Evolutionary conservation across 2,113 vertebrate genomes (phyloP), one percentile per base, ranked within the genome.

Genomic region (Engraulis encrasicolus): DNA sequence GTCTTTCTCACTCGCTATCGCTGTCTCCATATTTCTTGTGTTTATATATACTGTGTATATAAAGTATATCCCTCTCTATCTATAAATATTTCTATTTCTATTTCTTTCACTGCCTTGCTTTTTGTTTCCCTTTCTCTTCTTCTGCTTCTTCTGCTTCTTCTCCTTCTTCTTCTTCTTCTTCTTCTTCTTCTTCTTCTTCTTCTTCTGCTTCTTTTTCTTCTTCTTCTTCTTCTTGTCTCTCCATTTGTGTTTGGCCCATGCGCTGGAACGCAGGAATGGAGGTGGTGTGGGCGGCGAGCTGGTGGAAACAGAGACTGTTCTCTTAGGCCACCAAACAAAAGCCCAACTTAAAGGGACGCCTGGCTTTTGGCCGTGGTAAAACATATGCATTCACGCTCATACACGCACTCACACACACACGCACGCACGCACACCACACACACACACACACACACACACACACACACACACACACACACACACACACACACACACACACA

Each of bases 241-340:
- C 81, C 83, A 34, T 80, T 54, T 36, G 31, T 81, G 78, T 36
- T 84, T 71, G 82, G 84, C 87, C 81, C 88, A 34, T 81, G 87
- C 78, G 85, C 81, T 91, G 90, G 93, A 93, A 94, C 90, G 92
- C 89, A 88, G 87, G 19, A 83, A 88, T 45, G 93, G 90, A 93
- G 93, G 94, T 90, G 92, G 93, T 93, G 94, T 94, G 89, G 93
- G 93, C 92, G 90, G 85, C 86, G 86, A 91, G 82, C 89, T 88
- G 79, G 81, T 74, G 45, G 84, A 83, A 85, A 90, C 87, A 89
- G 80, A 88, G 88, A 88, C 83, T 79, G 86, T 88, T 90, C 83
- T 34, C 66, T 37, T 84, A 88, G 88, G 84, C 85, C 79, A 85
- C 82, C 38, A 79, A 89, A 94, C 94, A 95, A 94, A 92, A 91